Conservation (phyloP, 2,113 vertebrate species). For the Phycodurus eques region DNA sequence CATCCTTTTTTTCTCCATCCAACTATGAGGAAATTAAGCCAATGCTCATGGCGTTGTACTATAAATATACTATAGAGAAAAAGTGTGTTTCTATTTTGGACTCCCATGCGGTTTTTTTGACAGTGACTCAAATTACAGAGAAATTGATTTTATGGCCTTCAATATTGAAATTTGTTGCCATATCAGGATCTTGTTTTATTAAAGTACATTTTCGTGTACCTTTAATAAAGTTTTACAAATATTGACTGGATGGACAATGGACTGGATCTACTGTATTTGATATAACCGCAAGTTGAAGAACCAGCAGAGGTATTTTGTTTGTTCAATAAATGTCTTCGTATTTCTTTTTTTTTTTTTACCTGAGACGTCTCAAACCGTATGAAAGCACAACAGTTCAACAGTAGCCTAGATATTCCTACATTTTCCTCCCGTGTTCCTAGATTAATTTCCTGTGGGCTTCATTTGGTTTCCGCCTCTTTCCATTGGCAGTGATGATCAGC, state of each 20-base stretch:
- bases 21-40: slow-evolving; percentile 17
- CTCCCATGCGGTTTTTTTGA: not conserved
- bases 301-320: not conserved
- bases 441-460: slow-evolving; percentile 14
- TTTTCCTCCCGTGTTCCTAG: not conserved
- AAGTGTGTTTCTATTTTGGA: not conserved
- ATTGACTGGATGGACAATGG: not conserved
- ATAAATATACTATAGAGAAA: not conserved
- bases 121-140: not conserved
- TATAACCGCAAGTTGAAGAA: not conserved
- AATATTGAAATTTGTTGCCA: not conserved
- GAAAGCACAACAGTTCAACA: not conserved
- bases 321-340: not conserved
- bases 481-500: slow-evolving; percentile 37
- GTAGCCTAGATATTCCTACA: not conserved
- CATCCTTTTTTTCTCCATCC: not conserved
- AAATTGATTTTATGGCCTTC: not conserved
- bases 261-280: not conserved
- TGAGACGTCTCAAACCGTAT: not conserved
- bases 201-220: not conserved
- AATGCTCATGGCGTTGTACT: not conserved
- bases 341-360: not conserved
- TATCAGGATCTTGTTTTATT: not conserved
- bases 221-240: too few relatives aligned
- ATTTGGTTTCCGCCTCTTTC: slow-evolving; percentile 10